Base-by-base conservation (phyloP, 2,888 invertebrate species). In the Campoplex capitator region DNA sequence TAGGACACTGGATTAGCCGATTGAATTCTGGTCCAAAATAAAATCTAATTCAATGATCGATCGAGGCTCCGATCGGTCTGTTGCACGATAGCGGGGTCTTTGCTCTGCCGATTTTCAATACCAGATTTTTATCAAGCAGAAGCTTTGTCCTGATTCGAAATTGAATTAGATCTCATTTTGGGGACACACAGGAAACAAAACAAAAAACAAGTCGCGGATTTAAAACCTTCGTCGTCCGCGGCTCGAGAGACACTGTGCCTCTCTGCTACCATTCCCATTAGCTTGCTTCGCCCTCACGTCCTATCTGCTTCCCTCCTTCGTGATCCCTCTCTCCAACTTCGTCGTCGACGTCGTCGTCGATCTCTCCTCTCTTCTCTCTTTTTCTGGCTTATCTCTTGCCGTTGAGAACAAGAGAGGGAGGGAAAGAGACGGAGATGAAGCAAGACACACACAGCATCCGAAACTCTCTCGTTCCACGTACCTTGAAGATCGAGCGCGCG, bases 211-310 rank as follows among this genome's bases (percentile, higher is more conserved):
- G 51, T 68, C 83, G 90, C 90, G 85, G 88, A 89, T 85, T 80
- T 56, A 32, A 70, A 90, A 92, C 92, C 92, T 92, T 88, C 92
- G 89, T 90, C 91, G 90, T 92, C 92, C 92, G 91, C 92, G 91
- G 93, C 91, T 91, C 93, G 93, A 90, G 93, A 92, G 92, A 92
- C 92, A 94, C 94, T 94, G 87, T 84, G 93, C 89, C 92, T 92
- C 89, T 78, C 86, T 91, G 91, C 91, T 93, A 93, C 93, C 92
- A 93, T 93, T 93, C 91, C 92, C 93, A 92, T 93, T 92, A 93
- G 92, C 92, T 91, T 90, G 85, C 83, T 91, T 91, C 91, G 91
- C 92, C 92, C 93, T 92, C 91, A 90, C 84, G 83, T 85, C 87
- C 87, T 87, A 87, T 87, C 87, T 87, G 87, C 84, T 87, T 87